Percentiles rank a stretch among this genome's conserved stretches.
Conservation (phyloP, 2,113 vertebrate genomes). For the Lagopus leucura region DNA sequence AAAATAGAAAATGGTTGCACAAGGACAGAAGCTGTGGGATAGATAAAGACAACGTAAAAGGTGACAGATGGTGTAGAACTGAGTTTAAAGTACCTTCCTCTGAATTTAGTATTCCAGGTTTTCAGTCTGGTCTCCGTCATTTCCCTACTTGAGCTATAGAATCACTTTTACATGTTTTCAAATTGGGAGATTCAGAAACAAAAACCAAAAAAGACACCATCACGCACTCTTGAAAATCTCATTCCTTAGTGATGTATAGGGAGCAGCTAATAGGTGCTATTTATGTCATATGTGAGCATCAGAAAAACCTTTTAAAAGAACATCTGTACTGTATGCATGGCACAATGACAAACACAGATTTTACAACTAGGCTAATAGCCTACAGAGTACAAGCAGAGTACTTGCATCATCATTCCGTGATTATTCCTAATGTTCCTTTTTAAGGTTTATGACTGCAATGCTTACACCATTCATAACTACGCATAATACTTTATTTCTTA, state of each 20-base stretch:
- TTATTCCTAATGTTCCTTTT: not conserved
- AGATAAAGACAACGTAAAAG: not conserved
- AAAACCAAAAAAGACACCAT: not conserved
- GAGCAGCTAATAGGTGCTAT: not conserved
- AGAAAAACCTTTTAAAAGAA: not conserved
- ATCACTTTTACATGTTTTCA: not conserved
- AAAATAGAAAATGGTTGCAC: not conserved
- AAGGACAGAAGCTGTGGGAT: not conserved
- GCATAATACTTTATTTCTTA: not conserved
- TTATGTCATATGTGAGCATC: not conserved
- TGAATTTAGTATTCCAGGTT: not conserved
- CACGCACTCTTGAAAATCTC: not conserved
- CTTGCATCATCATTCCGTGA: not conserved
- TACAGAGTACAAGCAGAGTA: not conserved
- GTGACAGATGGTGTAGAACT: not conserved
- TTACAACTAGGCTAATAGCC: not conserved
- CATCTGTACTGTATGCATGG: not conserved
- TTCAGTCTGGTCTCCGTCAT: not conserved
- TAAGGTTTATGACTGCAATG: not conserved
- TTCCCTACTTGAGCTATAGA: not conserved
- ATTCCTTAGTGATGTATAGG: not conserved
- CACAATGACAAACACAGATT: not conserved
- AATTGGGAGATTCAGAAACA: not conserved
- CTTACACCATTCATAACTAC: not conserved
- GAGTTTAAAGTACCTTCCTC: not conserved